Evolutionary conservation across 2,888 invertebrate species (phyloP).

Genomic region (Conomelus anceps): DNA sequence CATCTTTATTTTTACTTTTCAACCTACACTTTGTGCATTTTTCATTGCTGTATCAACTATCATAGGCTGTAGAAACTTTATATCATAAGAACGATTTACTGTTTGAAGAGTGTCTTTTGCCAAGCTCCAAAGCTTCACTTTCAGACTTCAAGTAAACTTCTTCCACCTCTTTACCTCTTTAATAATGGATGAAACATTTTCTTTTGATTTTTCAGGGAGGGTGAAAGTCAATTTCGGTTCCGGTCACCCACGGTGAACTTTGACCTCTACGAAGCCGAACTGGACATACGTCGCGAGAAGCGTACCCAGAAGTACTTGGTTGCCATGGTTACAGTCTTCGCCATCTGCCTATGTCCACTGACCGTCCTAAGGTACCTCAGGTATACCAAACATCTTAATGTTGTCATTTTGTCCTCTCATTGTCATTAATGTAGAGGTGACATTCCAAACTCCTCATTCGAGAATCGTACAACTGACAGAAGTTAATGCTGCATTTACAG

Average conservation of each 20-base stretch:
- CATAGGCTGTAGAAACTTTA: too few relatives aligned
- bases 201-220: constrained; percentile 25
- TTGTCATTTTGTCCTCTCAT: neutral
- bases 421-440: neutral
- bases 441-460: neutral
- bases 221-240: constrained; percentile 32
- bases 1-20: too few relatives aligned
- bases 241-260: constrained; percentile 34
- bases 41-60: too few relatives aligned
- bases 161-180: neutral
- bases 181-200: neutral
- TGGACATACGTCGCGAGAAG: constrained; percentile 55
- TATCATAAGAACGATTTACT: too few relatives aligned
- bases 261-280: constrained; percentile 49
- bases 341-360: constrained; percentile 59
- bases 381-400: neutral
- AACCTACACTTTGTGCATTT: too few relatives aligned
- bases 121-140: too few relatives aligned
- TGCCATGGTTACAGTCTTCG: constrained; percentile 58
- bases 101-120: too few relatives aligned
- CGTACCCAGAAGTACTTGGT: constrained; percentile 60
- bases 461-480: too few relatives aligned
- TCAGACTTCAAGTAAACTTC: too few relatives aligned
- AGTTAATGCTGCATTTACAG: too few relatives aligned
- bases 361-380: constrained; percentile 46